A percentile compares a stretch with the other conserved stretches of the same genome.
phyloP scores from a whole-genome alignment of 2,113 vertebrate species.

The Toxotes chatareus region DNA sequence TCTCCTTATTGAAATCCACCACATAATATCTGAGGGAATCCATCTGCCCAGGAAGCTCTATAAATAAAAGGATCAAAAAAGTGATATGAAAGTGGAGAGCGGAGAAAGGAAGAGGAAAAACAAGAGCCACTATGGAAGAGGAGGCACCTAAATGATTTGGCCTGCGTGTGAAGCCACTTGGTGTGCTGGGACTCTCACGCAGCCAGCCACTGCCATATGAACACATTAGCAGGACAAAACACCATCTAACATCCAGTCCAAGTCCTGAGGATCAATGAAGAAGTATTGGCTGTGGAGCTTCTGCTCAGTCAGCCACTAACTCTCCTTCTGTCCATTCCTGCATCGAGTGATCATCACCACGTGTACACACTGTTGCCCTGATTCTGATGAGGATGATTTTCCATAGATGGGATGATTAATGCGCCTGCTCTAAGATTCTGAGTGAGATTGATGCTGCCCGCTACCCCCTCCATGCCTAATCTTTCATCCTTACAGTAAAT shows the following conservation, averaged over 20 bases:
- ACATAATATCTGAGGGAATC: constrained; percentile 60
- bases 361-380: constrained; percentile 58
- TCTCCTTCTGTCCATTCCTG: constrained; percentile 74
- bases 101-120: constrained; percentile 7
- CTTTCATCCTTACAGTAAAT: constrained; percentile 87
- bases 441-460: constrained; percentile 85
- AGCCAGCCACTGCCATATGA: constrained; percentile 52
- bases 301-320: constrained; percentile 77
- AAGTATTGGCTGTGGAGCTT: constrained; percentile 60
- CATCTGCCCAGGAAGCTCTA: constrained; percentile 45
- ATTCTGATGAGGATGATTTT: constrained; percentile 69
- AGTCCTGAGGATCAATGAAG: constrained; percentile 72
- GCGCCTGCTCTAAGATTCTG: constrained; percentile 76
- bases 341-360: constrained; percentile 53
- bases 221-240: constrained; percentile 69
- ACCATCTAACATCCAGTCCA: constrained; percentile 50
- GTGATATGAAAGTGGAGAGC: not conserved
- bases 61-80: constrained; percentile 45
- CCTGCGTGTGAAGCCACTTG: not conserved
- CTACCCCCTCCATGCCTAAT: constrained; percentile 80
- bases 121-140: constrained; percentile 20
- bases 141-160: constrained; percentile 42
- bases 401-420: constrained; percentile 82
- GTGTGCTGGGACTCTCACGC: constrained; percentile 25
- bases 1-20: constrained; percentile 72